These are phyloP conservation scores for Cosmopolites sordidus DNA, from an alignment of 2,888 invertebrate genomes.

Conservation along the genomic window DNA sequence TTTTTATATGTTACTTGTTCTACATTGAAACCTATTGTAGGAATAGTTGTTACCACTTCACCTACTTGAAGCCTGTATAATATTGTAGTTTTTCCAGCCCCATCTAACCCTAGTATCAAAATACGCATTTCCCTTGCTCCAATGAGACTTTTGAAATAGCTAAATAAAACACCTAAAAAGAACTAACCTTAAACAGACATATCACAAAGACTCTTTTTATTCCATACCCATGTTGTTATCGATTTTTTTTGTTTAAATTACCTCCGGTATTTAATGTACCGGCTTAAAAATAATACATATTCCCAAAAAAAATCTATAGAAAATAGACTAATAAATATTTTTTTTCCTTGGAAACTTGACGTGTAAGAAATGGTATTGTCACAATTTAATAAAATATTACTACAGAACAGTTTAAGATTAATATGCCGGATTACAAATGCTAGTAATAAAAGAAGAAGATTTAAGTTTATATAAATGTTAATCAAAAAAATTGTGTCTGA, in stretches of 20 bases:
- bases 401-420: no score
- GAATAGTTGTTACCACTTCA: slow-evolving; percentile 97
- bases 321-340: neutral
- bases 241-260: neutral
- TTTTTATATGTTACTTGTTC: slow-evolving; percentile 99
- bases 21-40: slow-evolving; percentile 98
- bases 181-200: slow-evolving; percentile 17
- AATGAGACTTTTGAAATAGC: slow-evolving; percentile 92
- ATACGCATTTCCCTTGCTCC: slow-evolving; percentile 98
- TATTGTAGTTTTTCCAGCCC: slow-evolving; percentile 99
- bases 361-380: slow-evolving; percentile 4
- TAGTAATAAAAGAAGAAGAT: no score
- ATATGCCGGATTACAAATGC: no score
- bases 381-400: neutral
- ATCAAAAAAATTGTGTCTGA: no score
- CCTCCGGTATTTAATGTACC: no score
- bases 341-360: slow-evolving; percentile 10
- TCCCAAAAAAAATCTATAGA: slow-evolving; percentile 3
- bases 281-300: slow-evolving; percentile 12
- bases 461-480: no score
- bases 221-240: slow-evolving; percentile 12
- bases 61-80: slow-evolving; percentile 96
- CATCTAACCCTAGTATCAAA: slow-evolving; percentile 94
- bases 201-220: neutral
- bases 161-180: slow-evolving; percentile 85